Percentiles rank a stretch among this genome's conserved stretches.
Conservation (phyloP, 2,888 invertebrate genomes). For the Morinoia aosen region DNA sequence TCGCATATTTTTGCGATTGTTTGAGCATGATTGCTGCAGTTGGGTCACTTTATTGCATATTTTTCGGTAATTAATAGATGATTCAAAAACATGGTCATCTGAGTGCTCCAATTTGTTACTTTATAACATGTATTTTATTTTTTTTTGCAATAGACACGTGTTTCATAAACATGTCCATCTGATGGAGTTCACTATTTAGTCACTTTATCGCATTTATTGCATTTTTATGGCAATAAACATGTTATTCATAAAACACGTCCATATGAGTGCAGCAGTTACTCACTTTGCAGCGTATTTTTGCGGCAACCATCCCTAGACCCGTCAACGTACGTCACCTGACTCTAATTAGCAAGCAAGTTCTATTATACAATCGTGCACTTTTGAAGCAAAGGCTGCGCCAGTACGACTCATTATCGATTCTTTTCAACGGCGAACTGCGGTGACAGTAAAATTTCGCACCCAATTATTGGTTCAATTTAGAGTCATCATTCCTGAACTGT, state of each 20-base stretch:
- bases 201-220: no score
- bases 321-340: not conserved
- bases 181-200: no score
- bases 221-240: not conserved
- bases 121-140: no score
- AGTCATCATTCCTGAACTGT: not conserved
- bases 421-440: not conserved
- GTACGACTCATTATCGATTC: constrained; percentile 4
- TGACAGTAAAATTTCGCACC: not conserved
- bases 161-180: no score
- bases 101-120: no score
- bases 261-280: not conserved
- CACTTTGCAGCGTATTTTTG: not conserved
- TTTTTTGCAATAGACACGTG: no score
- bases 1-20: no score
- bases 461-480: constrained; percentile 12
- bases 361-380: not conserved
- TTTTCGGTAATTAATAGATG: no score
- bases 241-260: not conserved
- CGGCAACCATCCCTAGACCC: not conserved
- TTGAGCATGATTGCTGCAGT: no score
- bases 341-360: not conserved
- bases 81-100: no score
- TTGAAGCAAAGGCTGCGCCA: not conserved
- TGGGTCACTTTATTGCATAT: no score